phyloP scores from a whole-genome alignment of 2,888 invertebrate genomes.

The Cenopis cana region DNA sequence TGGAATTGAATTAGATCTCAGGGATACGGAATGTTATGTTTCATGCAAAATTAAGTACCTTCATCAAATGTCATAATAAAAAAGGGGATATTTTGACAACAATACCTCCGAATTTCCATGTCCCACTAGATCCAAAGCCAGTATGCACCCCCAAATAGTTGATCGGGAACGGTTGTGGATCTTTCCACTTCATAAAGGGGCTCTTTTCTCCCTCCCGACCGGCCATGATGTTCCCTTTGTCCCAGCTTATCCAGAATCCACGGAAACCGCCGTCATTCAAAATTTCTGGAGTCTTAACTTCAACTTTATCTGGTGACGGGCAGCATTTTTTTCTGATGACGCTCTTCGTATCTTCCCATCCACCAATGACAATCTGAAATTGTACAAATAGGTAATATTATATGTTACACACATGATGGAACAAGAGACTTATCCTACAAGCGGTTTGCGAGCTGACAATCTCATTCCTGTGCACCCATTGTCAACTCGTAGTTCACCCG shows the following conservation, averaged over 20 bases:
- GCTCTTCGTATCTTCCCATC: conserved; percentile 20
- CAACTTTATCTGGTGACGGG: conserved; percentile 9
- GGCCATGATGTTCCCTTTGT: conserved; percentile 10
- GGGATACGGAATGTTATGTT: too few species aligned
- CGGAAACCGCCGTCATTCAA: conserved; percentile 14
- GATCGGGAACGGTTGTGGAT: conserved; percentile 22
- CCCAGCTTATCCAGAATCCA: conserved; percentile 24
- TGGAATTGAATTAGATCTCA: too few species aligned
- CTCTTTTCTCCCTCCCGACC: conserved; percentile 13
- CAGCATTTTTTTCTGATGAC: conserved; percentile 23
- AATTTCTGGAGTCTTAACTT: conserved; percentile 15
- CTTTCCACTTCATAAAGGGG: conserved; percentile 27
- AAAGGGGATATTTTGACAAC: background rate
- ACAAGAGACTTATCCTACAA: too few species aligned
- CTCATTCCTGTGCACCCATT: too few species aligned
- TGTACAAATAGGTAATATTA: background rate
- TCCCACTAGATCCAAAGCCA: conserved; percentile 22
- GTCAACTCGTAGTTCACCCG: too few species aligned
- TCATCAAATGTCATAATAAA: too few species aligned
- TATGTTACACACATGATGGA: background rate
- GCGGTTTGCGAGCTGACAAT: background rate
- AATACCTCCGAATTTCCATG: conserved; percentile 16
- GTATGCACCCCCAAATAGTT: conserved; percentile 28
- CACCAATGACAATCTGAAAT: conserved; percentile 23
- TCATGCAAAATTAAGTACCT: too few species aligned